A percentile compares a stretch with the other conserved stretches of the same genome.
Evolutionary conservation across 2,797 vertebrate species (phyloP).

Genomic region (Austrolebias charrua): DNA sequence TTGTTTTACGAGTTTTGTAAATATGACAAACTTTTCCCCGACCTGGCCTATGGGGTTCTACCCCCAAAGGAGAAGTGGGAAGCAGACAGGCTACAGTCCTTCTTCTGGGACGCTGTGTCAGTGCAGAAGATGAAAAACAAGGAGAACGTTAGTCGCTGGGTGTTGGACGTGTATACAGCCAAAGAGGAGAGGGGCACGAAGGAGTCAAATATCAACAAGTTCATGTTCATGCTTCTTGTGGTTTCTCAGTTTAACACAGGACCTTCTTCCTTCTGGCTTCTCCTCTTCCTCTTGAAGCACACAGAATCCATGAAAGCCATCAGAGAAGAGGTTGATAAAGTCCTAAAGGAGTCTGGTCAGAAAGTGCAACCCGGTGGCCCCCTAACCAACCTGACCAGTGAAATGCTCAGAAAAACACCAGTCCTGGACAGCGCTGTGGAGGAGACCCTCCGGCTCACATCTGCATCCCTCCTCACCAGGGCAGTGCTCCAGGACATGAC

Average conservation of each 20-base stretch:
- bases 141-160: slow-evolving; percentile 86
- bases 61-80: slow-evolving; percentile 77
- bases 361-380: slow-evolving; percentile 56
- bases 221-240: slow-evolving; percentile 91
- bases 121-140: slow-evolving; percentile 69
- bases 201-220: slow-evolving; percentile 78
- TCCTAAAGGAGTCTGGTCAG: slow-evolving; percentile 76
- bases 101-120: slow-evolving; percentile 82
- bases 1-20: slow-evolving; percentile 85
- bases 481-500: slow-evolving; percentile 75
- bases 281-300: slow-evolving; percentile 88
- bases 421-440: slow-evolving; percentile 88
- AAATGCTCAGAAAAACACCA: slow-evolving; percentile 82
- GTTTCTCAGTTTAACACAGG: slow-evolving; percentile 92
- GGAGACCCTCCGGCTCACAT: slow-evolving; percentile 83
- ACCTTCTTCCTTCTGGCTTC: slow-evolving; percentile 88
- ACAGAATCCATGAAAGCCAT: slow-evolving; percentile 86
- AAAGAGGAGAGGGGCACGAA: slow-evolving; percentile 68
- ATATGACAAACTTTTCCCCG: slow-evolving; percentile 88
- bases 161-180: slow-evolving; percentile 73
- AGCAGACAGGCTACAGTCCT: slow-evolving; percentile 70
- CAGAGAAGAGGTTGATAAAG: slow-evolving; percentile 76
- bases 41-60: slow-evolving; percentile 80
- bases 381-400: slow-evolving; percentile 70
- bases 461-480: slow-evolving; percentile 81